phyloP scores from a whole-genome alignment of 2,797 vertebrate species.

The Sebastes matsubarae region DNA sequence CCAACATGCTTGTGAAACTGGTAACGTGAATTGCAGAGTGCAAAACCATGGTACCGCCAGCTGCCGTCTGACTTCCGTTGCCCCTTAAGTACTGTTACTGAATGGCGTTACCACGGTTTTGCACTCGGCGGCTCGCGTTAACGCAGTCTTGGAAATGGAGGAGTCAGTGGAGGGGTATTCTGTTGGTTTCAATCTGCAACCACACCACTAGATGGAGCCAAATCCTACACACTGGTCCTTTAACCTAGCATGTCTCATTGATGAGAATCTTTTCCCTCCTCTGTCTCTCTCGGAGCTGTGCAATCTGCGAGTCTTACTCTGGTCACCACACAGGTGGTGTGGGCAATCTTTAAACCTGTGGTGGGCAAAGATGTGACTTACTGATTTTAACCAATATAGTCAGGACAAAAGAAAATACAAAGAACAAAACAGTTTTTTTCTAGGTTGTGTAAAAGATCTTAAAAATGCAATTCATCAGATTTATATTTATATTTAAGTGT shows the following conservation, averaged over 20 bases:
- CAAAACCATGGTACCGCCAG: no score
- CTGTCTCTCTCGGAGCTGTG: constrained; percentile 47
- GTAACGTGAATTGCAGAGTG: no score
- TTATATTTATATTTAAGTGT: neutral
- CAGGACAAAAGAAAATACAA: neutral
- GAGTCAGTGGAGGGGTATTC: no score
- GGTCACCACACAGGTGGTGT: constrained; percentile 69
- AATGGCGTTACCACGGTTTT: no score
- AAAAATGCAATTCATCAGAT: neutral
- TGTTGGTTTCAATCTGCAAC: no score
- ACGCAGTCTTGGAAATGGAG: no score
- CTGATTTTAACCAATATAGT: neutral
- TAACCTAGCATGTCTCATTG: neutral
- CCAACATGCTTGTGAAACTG: no score
- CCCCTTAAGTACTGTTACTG: no score
- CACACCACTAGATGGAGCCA: no score
- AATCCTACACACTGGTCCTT: no score
- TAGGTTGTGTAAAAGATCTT: neutral
- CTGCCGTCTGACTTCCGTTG: no score
- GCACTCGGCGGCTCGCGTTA: no score
- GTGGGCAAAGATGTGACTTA: neutral
- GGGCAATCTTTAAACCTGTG: constrained; percentile 66
- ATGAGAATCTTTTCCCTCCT: constrained; percentile 15
- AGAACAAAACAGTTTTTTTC: neutral
- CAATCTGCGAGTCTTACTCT: constrained; percentile 71